These are phyloP conservation scores for Yasuhikotakia modesta DNA, from an alignment of 2,797 vertebrate genomes.

Conservation along the genomic window DNA sequence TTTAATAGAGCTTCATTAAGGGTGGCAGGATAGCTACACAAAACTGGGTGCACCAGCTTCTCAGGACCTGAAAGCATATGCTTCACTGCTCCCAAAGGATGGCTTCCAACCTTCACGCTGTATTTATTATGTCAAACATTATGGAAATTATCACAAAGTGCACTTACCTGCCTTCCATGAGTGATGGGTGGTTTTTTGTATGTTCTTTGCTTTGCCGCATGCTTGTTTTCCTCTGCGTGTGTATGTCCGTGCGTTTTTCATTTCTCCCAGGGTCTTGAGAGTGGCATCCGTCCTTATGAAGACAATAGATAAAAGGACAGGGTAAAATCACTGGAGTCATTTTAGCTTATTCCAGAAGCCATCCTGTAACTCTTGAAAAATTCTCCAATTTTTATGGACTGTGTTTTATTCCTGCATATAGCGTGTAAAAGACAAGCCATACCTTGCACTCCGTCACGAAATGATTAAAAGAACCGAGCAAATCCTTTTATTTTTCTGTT, in stretches of 20 bases:
- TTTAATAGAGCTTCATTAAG: constrained; percentile 61
- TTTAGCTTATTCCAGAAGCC: constrained; percentile 53
- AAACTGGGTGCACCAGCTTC: constrained; percentile 13
- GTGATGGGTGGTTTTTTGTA: constrained; percentile 56
- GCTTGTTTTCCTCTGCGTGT: constrained; percentile 39
- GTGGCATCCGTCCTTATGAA: constrained; percentile 24
- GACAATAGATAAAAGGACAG: constrained; percentile 57
- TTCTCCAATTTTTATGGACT: constrained; percentile 46
- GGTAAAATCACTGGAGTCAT: constrained; percentile 48
- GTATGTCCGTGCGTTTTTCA: constrained; percentile 4
- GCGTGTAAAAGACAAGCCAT: background rate
- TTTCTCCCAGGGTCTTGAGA: constrained; percentile 25
- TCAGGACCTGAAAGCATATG: constrained; percentile 32
- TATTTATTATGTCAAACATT: constrained; percentile 58
- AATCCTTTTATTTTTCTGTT: constrained; percentile 9
- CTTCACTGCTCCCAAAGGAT: constrained; percentile 8
- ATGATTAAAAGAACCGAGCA: constrained; percentile 2
- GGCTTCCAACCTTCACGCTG: constrained; percentile 30
- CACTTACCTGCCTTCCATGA: constrained; percentile 56
- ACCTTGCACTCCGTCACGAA: too few species aligned
- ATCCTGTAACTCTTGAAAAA: constrained; percentile 52
- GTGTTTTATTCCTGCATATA: constrained; percentile 19
- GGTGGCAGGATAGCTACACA: constrained; percentile 8
- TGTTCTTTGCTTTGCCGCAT: constrained; percentile 41
- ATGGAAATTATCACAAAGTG: constrained; percentile 57